These are phyloP conservation scores for Actinernus sp. DNA, from an alignment of 92 coral and sea anemone species.

Conservation along the genomic window DNA sequence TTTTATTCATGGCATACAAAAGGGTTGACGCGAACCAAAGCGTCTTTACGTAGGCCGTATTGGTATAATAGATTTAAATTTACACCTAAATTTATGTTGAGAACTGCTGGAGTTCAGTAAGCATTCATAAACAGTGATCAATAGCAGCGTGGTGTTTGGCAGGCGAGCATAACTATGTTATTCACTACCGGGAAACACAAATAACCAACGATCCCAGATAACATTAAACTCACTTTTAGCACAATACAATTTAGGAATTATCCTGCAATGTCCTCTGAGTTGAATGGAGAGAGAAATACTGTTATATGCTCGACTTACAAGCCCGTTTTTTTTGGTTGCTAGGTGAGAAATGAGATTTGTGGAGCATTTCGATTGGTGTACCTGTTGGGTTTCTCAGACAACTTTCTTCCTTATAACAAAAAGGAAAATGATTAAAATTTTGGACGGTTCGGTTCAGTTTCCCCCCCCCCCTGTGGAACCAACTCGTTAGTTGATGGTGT, in stretches of 20 bases:
- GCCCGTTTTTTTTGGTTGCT: too few species aligned
- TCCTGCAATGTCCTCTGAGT: too few species aligned
- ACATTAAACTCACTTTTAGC: too few species aligned
- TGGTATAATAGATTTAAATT: neutral
- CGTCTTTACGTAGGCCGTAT: neutral
- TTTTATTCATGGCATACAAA: neutral
- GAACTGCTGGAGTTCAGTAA: slow-evolving; percentile 3
- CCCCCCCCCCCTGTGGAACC: neutral
- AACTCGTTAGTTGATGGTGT: neutral
- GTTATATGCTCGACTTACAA: too few species aligned
- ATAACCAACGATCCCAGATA: too few species aligned
- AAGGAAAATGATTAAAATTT: neutral
- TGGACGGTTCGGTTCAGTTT: neutral
- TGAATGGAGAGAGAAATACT: too few species aligned
- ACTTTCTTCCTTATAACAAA: too few species aligned
- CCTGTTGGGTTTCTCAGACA: neutral
- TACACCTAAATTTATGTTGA: neutral
- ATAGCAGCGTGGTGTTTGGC: too few species aligned
- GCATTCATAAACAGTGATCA: too few species aligned
- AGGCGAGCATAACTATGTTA: too few species aligned
- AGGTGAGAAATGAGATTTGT: slow-evolving; percentile 18
- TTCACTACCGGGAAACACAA: too few species aligned
- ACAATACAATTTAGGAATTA: too few species aligned
- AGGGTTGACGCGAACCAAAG: neutral
- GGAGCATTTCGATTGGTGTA: slow-evolving; percentile 36